Percentiles rank a stretch among this genome's conserved stretches.
Evolutionary conservation across 2,888 invertebrate genomes (phyloP).

Genomic region (Ligdia adustata): DNA sequence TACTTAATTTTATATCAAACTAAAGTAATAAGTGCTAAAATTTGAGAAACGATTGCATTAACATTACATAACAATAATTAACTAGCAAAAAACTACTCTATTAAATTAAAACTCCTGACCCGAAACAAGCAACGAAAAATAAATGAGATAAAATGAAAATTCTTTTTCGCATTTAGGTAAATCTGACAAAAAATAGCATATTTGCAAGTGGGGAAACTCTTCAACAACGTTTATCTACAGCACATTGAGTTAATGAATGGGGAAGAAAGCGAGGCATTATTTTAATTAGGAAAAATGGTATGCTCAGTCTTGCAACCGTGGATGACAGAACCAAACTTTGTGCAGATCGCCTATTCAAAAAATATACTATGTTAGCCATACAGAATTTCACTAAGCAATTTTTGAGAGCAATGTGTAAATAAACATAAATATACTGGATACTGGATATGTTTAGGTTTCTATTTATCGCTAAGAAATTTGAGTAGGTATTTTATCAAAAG

Average conservation of each 20-base stretch:
- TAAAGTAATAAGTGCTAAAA: no score
- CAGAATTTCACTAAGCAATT: no score
- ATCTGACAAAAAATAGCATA: slow-evolving; percentile 65
- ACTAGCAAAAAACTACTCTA: no score
- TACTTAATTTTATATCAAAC: no score
- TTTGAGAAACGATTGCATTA: no score
- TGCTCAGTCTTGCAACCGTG: slow-evolving; percentile 37
- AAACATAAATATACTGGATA: no score
- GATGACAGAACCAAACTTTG: background rate
- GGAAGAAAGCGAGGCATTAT: slow-evolving; percentile 76
- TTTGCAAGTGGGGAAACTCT: slow-evolving; percentile 65
- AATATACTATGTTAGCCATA: background rate
- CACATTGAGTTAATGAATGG: slow-evolving; percentile 80
- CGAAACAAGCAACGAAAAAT: slow-evolving; percentile 59
- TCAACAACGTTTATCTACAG: slow-evolving; percentile 77
- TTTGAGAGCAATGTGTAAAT: no score
- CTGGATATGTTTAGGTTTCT: no score
- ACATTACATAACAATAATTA: no score
- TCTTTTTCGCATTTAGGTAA: slow-evolving; percentile 64
- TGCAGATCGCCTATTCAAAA: background rate
- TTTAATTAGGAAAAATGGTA: slow-evolving; percentile 80
- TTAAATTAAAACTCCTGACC: slow-evolving; percentile 24
- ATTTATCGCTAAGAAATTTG: no score
- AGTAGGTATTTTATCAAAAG: no score
- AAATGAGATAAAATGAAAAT: slow-evolving; percentile 60